These are phyloP conservation scores for Leptopilina syphax DNA, from an alignment of 2,888 invertebrate genomes.

Conservation along the genomic window DNA sequence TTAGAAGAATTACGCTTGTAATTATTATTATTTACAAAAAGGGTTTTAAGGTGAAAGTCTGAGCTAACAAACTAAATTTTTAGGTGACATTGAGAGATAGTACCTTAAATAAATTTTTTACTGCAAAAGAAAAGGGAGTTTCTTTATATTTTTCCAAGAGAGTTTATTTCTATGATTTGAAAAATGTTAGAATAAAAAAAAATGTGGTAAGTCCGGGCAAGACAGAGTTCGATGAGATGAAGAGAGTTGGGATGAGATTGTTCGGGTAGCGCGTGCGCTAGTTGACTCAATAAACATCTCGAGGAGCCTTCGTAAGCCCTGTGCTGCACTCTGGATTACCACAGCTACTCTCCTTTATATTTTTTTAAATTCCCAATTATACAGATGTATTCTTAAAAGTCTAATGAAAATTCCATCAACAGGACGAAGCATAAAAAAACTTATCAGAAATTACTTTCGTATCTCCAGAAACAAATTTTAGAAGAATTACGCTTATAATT, in stretches of 20 bases:
- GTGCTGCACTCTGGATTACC: constrained; percentile 74
- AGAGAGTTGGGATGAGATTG: constrained; percentile 64
- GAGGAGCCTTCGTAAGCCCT: constrained; percentile 72
- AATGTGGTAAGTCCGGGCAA: neutral
- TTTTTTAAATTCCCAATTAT: constrained; percentile 9
- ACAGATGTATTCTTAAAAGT: constrained; percentile 1
- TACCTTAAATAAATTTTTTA: too few relatives aligned
- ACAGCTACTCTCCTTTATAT: constrained; percentile 70
- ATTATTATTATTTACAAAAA: too few relatives aligned
- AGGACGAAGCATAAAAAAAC: neutral
- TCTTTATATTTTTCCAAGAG: neutral
- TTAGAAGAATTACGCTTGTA: too few relatives aligned
- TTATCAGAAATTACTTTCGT: neutral
- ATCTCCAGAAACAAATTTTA: too few relatives aligned
- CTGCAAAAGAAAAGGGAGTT: neutral
- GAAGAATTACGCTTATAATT: too few relatives aligned
- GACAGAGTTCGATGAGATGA: constrained; percentile 63
- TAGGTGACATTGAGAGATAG: too few relatives aligned
- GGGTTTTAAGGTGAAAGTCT: too few relatives aligned
- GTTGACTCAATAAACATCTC: constrained; percentile 76
- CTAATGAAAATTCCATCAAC: neutral
- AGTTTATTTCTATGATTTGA: neutral
- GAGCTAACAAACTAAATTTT: too few relatives aligned
- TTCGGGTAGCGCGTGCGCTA: constrained; percentile 70
- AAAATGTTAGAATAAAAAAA: constrained; percentile 46